A percentile compares a stretch with the other conserved stretches of the same genome.
phyloP scores from a whole-genome alignment of 1,140 invertebrate species.

The Drosophila sp. region DNA sequence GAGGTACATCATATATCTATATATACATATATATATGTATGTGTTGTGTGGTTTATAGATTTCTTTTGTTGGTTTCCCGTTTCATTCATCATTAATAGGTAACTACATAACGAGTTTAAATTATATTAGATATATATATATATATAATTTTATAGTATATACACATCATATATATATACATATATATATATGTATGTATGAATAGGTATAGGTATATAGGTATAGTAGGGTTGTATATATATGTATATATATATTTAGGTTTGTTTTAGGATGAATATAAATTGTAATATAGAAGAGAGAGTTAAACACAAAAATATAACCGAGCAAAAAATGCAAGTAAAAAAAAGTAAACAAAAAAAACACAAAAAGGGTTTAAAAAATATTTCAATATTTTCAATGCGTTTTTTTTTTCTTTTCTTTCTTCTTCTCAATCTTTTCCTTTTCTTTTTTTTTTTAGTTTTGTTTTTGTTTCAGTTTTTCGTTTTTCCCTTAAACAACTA shows the following conservation, averaged over 20 bases:
- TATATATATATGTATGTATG: slow-evolving; percentile 19
- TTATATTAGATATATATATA: slow-evolving; percentile 58
- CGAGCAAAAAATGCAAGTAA: slow-evolving; percentile 10
- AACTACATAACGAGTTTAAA: slow-evolving; percentile 79
- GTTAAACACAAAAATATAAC: slow-evolving; percentile 6
- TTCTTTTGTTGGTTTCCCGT: slow-evolving; percentile 39
- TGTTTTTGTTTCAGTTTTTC: slow-evolving; percentile 1
- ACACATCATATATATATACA: slow-evolving; percentile 24
- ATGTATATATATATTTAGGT: slow-evolving; percentile 10
- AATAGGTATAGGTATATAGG: background rate
- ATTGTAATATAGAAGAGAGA: slow-evolving; percentile 6
- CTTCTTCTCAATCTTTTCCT: slow-evolving; percentile 21
- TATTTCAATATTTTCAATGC: slow-evolving; percentile 30
- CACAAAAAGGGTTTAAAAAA: slow-evolving; percentile 11
- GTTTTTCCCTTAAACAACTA: slow-evolving; percentile 31
- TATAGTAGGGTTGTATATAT: slow-evolving; percentile 12
- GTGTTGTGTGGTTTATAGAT: slow-evolving; percentile 43
- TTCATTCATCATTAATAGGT: slow-evolving; percentile 55
- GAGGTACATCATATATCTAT: slow-evolving; percentile 59
- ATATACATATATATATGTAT: slow-evolving; percentile 27
- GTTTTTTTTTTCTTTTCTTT: slow-evolving; percentile 39
- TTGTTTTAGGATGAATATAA: slow-evolving; percentile 1
- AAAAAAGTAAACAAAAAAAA: background rate
- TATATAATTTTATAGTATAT: slow-evolving; percentile 4
- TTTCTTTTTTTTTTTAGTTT: slow-evolving; percentile 34